These are phyloP conservation scores for Alosa alosa DNA, from an alignment of 2,113 vertebrate genomes.

Conservation along the genomic window DNA sequence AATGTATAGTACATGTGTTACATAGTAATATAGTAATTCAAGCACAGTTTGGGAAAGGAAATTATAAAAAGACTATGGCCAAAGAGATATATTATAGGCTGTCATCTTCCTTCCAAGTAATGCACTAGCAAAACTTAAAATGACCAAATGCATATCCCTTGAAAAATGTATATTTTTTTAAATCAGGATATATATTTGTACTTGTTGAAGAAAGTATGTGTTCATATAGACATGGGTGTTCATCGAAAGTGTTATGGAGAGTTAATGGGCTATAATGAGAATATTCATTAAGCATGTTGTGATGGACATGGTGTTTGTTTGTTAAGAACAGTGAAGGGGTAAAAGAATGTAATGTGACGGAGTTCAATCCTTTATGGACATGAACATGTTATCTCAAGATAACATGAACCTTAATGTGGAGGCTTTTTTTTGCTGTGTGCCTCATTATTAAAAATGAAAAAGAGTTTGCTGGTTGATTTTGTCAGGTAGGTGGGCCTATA, in stretches of 20 bases:
- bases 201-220: slow-evolving; percentile 5
- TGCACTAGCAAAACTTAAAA: slow-evolving; percentile 7
- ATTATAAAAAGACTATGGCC: background rate
- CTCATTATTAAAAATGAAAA: background rate
- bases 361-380: background rate
- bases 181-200: background rate
- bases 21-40: background rate
- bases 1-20: background rate
- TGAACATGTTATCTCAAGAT: background rate
- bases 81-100: background rate
- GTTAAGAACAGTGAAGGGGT: background rate
- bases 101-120: background rate
- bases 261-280: background rate
- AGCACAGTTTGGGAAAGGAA: background rate
- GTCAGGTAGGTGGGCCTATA: background rate
- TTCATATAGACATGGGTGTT: background rate
- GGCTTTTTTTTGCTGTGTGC: background rate
- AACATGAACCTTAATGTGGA: slow-evolving; percentile 1
- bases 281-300: background rate
- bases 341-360: background rate
- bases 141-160: slow-evolving; percentile 3
- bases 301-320: background rate
- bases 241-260: background rate
- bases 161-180: slow-evolving; percentile 7
- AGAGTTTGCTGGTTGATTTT: background rate